A percentile compares a stretch with the other conserved stretches of the same genome.
Conservation (phyloP, 2,888 invertebrate genomes). For the Trichacis sp. region DNA sequence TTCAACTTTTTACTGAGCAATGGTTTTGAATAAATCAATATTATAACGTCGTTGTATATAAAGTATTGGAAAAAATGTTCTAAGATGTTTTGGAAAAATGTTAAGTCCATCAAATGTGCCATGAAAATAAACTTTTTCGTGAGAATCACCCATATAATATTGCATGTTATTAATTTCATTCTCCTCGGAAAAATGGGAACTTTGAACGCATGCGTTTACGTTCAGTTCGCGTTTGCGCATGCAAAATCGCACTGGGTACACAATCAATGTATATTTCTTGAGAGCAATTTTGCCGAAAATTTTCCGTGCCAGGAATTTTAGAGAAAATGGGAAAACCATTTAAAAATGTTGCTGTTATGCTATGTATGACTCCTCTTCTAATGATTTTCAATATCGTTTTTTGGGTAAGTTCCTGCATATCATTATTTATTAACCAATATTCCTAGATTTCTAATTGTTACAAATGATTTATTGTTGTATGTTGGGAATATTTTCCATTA, state of each 20-base stretch:
- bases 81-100: no score
- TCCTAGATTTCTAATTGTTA: conserved; percentile 44
- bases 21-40: no score
- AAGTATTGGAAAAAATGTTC: no score
- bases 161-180: no score
- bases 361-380: conserved; percentile 82
- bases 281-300: neutral
- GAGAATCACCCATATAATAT: no score
- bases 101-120: no score
- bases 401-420: conserved; percentile 74
- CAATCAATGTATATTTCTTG: no score
- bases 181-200: neutral
- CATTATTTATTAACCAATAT: neutral
- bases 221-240: neutral
- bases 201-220: conserved; percentile 28
- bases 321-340: conserved; percentile 77
- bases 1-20: no score
- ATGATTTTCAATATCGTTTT: conserved; percentile 85
- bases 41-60: no score
- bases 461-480: no score
- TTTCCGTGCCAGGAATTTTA: conserved; percentile 1
- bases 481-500: no score
- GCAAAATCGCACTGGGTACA: neutral
- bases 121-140: no score
- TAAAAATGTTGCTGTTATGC: conserved; percentile 80